Evolutionary conservation across 2,797 vertebrate genomes (phyloP).

Genomic region (Spatula versicolor): DNA sequence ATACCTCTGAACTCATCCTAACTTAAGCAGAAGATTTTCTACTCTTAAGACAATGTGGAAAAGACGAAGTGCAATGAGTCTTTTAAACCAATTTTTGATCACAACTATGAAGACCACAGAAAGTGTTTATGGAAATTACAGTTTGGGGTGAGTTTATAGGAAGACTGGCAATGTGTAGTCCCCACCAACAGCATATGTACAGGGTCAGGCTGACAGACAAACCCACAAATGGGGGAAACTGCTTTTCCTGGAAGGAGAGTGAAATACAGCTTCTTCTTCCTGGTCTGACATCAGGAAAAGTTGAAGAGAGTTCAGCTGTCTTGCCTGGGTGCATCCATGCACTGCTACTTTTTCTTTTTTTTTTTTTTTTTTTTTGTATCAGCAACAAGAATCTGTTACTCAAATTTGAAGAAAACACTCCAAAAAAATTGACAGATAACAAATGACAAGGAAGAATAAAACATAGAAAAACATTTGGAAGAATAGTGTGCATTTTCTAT

Average conservation of each 20-base stretch:
- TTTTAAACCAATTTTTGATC: background rate
- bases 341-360: background rate
- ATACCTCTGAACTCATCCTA: background rate
- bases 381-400: background rate
- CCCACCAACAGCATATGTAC: background rate
- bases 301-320: background rate
- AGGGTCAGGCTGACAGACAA: background rate
- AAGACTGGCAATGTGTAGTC: background rate
- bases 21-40: background rate
- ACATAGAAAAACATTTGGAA: background rate
- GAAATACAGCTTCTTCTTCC: background rate
- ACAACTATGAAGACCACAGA: background rate
- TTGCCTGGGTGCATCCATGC: background rate
- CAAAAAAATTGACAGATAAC: background rate
- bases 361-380: background rate
- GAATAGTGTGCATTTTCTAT: fast-evolving
- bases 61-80: background rate
- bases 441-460: background rate
- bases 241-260: background rate
- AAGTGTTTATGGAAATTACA: background rate
- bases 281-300: background rate
- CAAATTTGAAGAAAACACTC: background rate
- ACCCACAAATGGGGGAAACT: background rate
- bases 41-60: background rate
- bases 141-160: background rate